Percentiles rank a stretch among this genome's conserved stretches.
phyloP scores from a whole-genome alignment of 2,888 invertebrate species.

The Tenthredo distinguenda region DNA sequence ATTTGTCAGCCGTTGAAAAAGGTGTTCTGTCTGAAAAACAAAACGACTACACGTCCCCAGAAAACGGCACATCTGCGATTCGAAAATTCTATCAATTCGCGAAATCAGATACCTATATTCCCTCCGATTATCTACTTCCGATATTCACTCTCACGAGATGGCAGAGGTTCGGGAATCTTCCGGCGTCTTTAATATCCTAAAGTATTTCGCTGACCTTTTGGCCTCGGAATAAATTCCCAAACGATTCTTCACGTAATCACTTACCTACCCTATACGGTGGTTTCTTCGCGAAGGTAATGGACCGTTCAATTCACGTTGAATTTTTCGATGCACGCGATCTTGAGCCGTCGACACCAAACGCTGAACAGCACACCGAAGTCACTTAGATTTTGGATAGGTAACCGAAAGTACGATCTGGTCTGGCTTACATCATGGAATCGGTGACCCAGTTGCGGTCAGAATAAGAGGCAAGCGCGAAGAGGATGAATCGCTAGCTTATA shows the following conservation, averaged over 20 bases:
- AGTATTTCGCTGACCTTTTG: not conserved
- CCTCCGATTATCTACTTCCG: not conserved
- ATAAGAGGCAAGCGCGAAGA: not conserved
- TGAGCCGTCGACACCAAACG: not conserved
- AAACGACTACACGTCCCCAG: not conserved
- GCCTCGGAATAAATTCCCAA: not conserved
- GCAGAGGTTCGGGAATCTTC: not conserved
- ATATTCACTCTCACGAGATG: constrained; percentile 9
- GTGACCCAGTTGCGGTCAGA: constrained; percentile 2
- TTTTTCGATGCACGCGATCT: constrained; percentile 21
- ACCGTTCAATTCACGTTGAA: not conserved
- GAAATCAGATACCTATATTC: not conserved
- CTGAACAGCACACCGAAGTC: not conserved
- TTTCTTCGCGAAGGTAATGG: not conserved
- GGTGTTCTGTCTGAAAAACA: not conserved
- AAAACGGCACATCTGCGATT: not conserved
- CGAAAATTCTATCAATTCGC: not conserved
- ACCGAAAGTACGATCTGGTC: not conserved
- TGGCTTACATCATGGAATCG: not conserved
- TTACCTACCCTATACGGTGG: not conserved
- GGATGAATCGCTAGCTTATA: not conserved
- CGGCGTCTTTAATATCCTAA: not conserved
- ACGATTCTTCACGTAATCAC: not conserved
- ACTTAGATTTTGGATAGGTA: not conserved
- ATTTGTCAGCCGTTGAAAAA: not conserved